A percentile compares a stretch with the other conserved stretches of the same genome.
Conservation (phyloP, 2,888 invertebrate genomes). For the Hypsopygia costalis region DNA sequence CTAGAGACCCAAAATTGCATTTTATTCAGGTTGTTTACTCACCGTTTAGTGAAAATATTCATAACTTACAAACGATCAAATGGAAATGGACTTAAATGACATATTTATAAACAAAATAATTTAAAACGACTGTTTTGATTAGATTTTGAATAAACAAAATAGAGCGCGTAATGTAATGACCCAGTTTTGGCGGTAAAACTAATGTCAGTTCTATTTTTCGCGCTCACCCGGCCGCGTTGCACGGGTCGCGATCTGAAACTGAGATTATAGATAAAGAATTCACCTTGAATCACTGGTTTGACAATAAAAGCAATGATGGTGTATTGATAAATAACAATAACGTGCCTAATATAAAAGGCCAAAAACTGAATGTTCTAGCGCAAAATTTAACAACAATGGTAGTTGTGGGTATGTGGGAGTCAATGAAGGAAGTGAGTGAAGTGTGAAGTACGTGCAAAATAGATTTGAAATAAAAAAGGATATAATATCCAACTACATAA, state of each 20-base stretch:
- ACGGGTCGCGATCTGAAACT: constrained; percentile 35
- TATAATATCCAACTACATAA: too few relatives aligned
- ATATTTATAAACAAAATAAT: not conserved
- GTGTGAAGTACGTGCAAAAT: too few relatives aligned
- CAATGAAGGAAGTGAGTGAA: too few relatives aligned
- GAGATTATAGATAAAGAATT: constrained; percentile 29
- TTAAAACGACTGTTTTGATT: constrained; percentile 5
- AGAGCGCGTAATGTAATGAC: constrained; percentile 39
- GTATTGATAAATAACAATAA: too few relatives aligned
- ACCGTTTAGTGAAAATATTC: constrained; percentile 9
- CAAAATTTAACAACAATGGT: too few relatives aligned
- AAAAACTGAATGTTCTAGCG: too few relatives aligned
- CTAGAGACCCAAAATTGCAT: too few relatives aligned
- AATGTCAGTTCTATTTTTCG: constrained; percentile 63
- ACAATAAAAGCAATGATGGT: too few relatives aligned
- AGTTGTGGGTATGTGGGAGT: too few relatives aligned
- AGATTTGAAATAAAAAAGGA: too few relatives aligned
- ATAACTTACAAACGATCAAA: constrained; percentile 6
- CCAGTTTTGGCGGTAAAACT: constrained; percentile 58
- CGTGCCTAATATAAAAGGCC: too few relatives aligned
- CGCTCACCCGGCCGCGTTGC: constrained; percentile 37
- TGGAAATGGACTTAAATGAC: constrained; percentile 1
- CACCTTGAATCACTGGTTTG: constrained; percentile 32
- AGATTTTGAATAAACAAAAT: constrained; percentile 26
- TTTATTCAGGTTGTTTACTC: too few relatives aligned